phyloP scores from a whole-genome alignment of 2,888 invertebrate species.

The Gymnoscelis rufifasciata region DNA sequence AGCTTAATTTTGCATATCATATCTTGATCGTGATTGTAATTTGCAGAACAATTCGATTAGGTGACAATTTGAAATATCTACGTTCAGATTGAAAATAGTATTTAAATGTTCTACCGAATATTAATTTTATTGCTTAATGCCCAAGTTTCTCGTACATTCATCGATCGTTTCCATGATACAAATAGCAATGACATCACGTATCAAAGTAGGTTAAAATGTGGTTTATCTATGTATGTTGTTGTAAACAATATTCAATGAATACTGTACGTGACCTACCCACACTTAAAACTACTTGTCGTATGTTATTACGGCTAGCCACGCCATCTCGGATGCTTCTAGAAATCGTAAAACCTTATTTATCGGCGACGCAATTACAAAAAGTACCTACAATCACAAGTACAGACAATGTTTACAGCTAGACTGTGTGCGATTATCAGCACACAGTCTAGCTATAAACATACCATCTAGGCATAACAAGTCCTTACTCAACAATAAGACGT shows the following conservation, averaged over 20 bases:
- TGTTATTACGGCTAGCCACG: constrained; percentile 25
- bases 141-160: background rate
- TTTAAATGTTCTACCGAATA: too few relatives aligned
- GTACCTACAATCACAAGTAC: constrained; percentile 19
- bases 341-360: constrained; percentile 28
- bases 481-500: constrained; percentile 46
- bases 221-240: constrained; percentile 19
- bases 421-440: too few relatives aligned
- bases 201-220: constrained; percentile 22
- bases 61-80: background rate
- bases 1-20: background rate
- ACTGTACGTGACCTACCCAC: constrained; percentile 68
- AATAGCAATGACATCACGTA: constrained; percentile 9
- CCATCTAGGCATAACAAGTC: constrained; percentile 24
- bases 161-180: background rate
- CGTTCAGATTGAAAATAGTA: background rate
- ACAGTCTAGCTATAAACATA: too few relatives aligned
- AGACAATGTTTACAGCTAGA: constrained; percentile 35
- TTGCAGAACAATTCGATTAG: background rate
- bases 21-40: background rate
- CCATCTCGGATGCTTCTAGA: constrained; percentile 32
- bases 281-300: constrained; percentile 46
- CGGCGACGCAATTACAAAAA: constrained; percentile 15
- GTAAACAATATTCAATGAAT: constrained; percentile 24
- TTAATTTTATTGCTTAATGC: too few relatives aligned